Conservation (phyloP, 2,888 invertebrate genomes). For the Drosophila antonietae region DNA sequence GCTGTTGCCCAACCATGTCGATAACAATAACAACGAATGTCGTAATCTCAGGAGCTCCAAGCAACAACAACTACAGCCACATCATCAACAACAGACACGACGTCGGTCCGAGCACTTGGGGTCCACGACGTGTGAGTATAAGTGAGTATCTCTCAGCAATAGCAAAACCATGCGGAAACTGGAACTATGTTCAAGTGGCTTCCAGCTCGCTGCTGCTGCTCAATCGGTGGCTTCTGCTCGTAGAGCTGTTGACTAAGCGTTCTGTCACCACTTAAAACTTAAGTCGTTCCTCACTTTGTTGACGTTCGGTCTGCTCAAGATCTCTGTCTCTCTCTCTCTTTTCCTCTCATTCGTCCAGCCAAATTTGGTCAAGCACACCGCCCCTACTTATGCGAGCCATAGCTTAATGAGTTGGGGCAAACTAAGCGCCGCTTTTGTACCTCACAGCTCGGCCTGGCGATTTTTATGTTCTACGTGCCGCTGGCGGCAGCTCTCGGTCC, state of each 20-base stretch:
- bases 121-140: conserved; percentile 83
- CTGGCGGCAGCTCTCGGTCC: conserved; percentile 19
- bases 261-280: conserved; percentile 69
- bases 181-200: conserved; percentile 26
- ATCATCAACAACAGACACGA: conserved; percentile 47
- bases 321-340: conserved; percentile 40
- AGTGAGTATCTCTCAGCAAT: conserved; percentile 76
- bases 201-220: conserved; percentile 14
- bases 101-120: conserved; percentile 81
- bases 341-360: conserved; percentile 46
- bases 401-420: conserved; percentile 44
- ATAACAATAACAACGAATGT: conserved; percentile 65
- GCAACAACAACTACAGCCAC: conserved; percentile 19
- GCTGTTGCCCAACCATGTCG: conserved; percentile 62
- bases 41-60: conserved; percentile 42
- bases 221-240: conserved; percentile 18
- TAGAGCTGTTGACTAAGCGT: conserved; percentile 62
- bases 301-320: conserved; percentile 29
- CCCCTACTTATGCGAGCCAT: conserved; percentile 63
- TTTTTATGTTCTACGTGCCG: conserved; percentile 60
- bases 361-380: conserved; percentile 75
- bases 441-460: conserved; percentile 28
- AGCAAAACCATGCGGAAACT: conserved; percentile 38
- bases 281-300: conserved; percentile 44
- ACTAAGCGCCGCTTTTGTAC: conserved; percentile 62